Evolutionary conservation across 2,113 vertebrate genomes (phyloP), one percentile per base, ranked within the genome.

Genomic region (Dissostichus mawsoni): DNA sequence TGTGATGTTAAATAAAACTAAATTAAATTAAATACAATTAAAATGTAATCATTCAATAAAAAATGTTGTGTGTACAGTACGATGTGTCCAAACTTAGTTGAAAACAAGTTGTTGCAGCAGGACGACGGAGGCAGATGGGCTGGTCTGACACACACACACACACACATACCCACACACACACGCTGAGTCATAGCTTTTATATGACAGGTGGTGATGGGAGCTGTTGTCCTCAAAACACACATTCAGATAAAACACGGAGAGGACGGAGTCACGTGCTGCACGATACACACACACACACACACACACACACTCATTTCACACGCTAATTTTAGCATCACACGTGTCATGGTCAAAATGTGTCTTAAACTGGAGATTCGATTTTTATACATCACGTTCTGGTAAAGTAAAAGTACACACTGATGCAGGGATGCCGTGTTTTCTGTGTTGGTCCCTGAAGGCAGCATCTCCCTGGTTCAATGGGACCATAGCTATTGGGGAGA

Each of bases 191-290:
- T 8, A 79, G 79, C 58, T 70, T 67, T 78, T 73, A 80, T 66
- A 78, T 58, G 83, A 69, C 88, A 92, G 87, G 88, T 90, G 90
- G 82, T 73, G 63, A 69, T 75, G 57, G 66, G 82, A 81, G 77
- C 83, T 81, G 85, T 71, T 84, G 75, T 82, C 85, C 62, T 62
- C 59, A 56, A 84, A 72, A 74, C 71, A 79, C 81, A 83, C 74
- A 81, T 69, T 82, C 48, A 76, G 5, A 81, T 10, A 67, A 36
- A 80, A 70, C 63, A 68, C 16, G 6, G 20, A 65, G 25, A 62
- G 56, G 25, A 61, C 14, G 13, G 47, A 20, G 62, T 64, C 44
- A 68, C 78, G n/a, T 58, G 69, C 58, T 36, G 33, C 33, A 36
- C 33, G 33, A 36, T 36, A 36, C 33, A 36, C 33, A 36, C 33